Evolutionary conservation across 2,797 vertebrate genomes (phyloP).

Genomic region (Etheostoma nigrum): DNA sequence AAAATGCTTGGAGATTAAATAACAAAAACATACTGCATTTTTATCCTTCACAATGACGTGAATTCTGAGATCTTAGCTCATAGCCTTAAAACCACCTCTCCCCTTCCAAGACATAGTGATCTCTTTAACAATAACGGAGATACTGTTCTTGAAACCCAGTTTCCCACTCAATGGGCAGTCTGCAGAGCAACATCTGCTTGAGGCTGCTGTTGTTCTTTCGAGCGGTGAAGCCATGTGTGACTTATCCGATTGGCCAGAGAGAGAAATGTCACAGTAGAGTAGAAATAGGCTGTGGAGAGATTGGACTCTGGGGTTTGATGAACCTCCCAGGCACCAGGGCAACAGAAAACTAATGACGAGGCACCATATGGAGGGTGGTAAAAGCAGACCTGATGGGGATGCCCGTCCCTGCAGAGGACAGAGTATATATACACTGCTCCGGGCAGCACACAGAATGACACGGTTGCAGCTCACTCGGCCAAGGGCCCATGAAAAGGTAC

Average conservation of each 20-base stretch:
- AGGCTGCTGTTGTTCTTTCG: slow-evolving; percentile 81
- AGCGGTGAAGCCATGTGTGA: slow-evolving; percentile 79
- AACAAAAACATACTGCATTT: slow-evolving; percentile 36
- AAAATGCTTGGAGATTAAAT: slow-evolving; percentile 22
- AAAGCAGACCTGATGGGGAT: slow-evolving; percentile 71
- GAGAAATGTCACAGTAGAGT: slow-evolving; percentile 76
- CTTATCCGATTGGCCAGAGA: slow-evolving; percentile 81
- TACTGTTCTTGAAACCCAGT: slow-evolving; percentile 69
- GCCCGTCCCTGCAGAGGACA: slow-evolving; percentile 72
- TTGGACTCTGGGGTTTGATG: slow-evolving; percentile 76
- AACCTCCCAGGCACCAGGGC: slow-evolving; percentile 57
- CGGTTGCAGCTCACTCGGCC: slow-evolving; percentile 56
- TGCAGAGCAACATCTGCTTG: slow-evolving; percentile 74
- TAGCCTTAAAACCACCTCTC: slow-evolving; percentile 35
- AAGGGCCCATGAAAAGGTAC: slow-evolving; percentile 56
- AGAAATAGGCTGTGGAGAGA: slow-evolving; percentile 78
- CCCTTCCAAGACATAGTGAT: slow-evolving; percentile 49
- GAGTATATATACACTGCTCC: slow-evolving; percentile 59
- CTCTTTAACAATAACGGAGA: slow-evolving; percentile 54
- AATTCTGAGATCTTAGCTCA: slow-evolving; percentile 28
- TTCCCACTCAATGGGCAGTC: slow-evolving; percentile 64
- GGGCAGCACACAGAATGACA: slow-evolving; percentile 71
- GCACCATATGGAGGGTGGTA: slow-evolving; percentile 79
- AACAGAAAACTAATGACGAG: slow-evolving; percentile 80
- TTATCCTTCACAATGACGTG: slow-evolving; percentile 37